Base-by-base conservation (phyloP, 1,140 invertebrate genomes). In the Drosophila arizonae region DNA sequence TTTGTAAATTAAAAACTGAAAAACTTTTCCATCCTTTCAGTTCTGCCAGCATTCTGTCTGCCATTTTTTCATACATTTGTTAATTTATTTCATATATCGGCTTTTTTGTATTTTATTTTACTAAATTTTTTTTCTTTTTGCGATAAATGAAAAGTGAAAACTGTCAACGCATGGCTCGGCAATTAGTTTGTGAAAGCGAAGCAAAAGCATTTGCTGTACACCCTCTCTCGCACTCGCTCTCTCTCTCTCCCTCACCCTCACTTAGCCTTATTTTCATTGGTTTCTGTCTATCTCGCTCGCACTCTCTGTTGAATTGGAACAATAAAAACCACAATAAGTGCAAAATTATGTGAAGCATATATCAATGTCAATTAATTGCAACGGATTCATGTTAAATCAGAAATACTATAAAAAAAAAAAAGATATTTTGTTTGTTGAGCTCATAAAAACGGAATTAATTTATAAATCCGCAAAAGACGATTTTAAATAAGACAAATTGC, bases 101-200 rank as follows among this genome's bases (percentile, higher is more conserved):
- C 2, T 24, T 24, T 24, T 24, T 24, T 72, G 45, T 69, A 39
- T 60, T 58, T 28, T 33, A 33, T 61, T 39, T 33, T 6, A 33
- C 8, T 33, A 0, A 33, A 17, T 17, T 33, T 33, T 33, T 6
- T 9, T 10, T 33, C 33, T 67, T 64, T 70, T 65, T 67, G 64
- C 65, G 46, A 39, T 70, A 60, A 80, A 80, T 80, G 78, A 79
- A 80, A 80, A 80, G 77, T 80, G 77, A 80, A 80, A 80, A 80
- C 67, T 80, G 77, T 80, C 77, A 76, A 60, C 75, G 77, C 77
- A 68, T 72, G 72, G 64, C 48, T 57, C 66, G 62, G 72, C 78
- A 80, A 80, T 80, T 80, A 80, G 77, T 80, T 77, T 80, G 77
- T 76, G 77, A 80, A 80, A 80, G 77, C 80, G 77, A 72, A 80